Evolutionary conservation across 2,888 invertebrate species (phyloP).

Genomic region (Acanthosepion pharaonis): DNA sequence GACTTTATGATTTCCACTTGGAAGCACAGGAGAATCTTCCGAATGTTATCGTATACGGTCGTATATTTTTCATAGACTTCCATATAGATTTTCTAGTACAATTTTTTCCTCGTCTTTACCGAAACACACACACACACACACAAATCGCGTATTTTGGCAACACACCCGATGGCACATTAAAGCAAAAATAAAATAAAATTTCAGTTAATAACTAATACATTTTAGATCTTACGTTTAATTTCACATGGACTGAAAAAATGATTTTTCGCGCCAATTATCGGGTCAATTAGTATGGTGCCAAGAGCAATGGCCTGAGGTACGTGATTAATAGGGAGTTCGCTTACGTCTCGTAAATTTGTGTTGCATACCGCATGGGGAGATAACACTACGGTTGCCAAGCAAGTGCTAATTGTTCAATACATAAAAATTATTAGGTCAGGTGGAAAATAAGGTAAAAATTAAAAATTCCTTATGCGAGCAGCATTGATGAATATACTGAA

Average conservation of each 20-base stretch:
- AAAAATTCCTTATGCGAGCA: neutral
- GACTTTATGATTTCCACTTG: neutral
- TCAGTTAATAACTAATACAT: neutral
- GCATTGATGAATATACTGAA: neutral
- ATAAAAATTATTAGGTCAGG: neutral
- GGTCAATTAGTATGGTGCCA: conserved; percentile 4
- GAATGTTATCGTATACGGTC: neutral
- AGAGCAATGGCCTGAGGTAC: neutral
- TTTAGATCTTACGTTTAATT: neutral
- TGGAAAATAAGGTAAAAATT: neutral
- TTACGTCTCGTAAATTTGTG: neutral
- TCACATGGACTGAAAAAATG: neutral
- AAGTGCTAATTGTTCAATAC: neutral
- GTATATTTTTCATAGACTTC: neutral
- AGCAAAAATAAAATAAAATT: neutral
- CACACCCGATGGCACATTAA: neutral
- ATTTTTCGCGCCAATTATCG: conserved; percentile 25
- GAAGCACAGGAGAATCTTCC: neutral
- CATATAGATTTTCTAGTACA: neutral
- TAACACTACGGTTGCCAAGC: neutral
- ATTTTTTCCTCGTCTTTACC: neutral
- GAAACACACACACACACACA: neutral
- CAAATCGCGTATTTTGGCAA: neutral
- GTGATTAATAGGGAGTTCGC: neutral
- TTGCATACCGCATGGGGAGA: neutral